Base-by-base conservation (phyloP, 92 coral and sea anemone species). In the Phenganax subtilis region DNA sequence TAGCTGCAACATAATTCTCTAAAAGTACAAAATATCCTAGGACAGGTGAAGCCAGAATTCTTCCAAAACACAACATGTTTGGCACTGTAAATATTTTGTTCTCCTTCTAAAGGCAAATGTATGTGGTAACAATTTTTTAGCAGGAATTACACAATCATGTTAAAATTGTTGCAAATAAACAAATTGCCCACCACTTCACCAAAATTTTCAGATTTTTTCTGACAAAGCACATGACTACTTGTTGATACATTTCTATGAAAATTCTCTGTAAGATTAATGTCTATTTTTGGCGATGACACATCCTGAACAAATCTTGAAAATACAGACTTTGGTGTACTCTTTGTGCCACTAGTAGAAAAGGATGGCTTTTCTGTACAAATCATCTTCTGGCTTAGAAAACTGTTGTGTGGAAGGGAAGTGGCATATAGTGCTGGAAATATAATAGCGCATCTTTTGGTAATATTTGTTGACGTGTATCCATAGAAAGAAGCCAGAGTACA, bases 1-100 rank as follows among this genome's bases (percentile, higher is more conserved):
- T 66, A 25, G 99, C 90, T 37, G 85, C 84, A 51, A 77, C 62
- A 84, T 76, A 96, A 55, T 96, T 79, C 63, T 89, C 96, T 71
- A 97, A 81, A 4, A 96, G 77, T 57, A 96, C 90, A 74, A 89
- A 73, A 61, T 96, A 96, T 31, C 96, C 96, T 65, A 96, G 87
- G 30, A 96, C 82, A 72, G 99, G 97, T 52, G 97, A 88, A 51
- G 96, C 85, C 51, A 96, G 75, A 52, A 96, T 96, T 84, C 99
- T 87, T 52, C 89, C 88, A 58, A 90, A 76, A 55, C 97, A 89
- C 76, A 96, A 71, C 67, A 96, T 58, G 84, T 96, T 96, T 81
- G 99, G 99, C 25, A 96, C 76, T 1, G 99, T 96, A 11, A 92
- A 72, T 75, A 96, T 86, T n/a, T 63, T 63, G 37, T 91, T 89